Evolutionary conservation across 2,797 vertebrate genomes (phyloP).

Genomic region (Enteromius thamalakanensis): DNA sequence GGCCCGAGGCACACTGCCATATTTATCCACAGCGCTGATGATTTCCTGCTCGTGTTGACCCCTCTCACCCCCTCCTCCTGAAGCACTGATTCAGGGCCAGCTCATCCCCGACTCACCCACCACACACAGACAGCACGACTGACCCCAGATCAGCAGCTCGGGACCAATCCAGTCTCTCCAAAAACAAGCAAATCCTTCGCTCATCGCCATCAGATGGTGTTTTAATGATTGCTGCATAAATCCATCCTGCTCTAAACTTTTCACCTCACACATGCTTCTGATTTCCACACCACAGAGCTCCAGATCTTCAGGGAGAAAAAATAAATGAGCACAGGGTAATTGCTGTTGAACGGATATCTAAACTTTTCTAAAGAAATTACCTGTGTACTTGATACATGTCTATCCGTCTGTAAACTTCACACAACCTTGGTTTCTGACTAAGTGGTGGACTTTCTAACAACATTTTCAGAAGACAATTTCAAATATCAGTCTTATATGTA

Average conservation of each 20-base stretch:
- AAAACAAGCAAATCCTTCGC: constrained; percentile 49
- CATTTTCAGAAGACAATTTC: neutral
- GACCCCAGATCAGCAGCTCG: constrained; percentile 27
- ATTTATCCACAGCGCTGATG: constrained; percentile 54
- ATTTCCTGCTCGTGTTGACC: constrained; percentile 45
- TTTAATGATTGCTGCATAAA: constrained; percentile 61
- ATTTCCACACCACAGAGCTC: constrained; percentile 36
- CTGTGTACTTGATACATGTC: neutral
- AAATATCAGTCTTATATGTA: neutral
- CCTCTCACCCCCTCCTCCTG: neutral
- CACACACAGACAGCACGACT: neutral
- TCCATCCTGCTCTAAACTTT: constrained; percentile 51
- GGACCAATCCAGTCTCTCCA: constrained; percentile 7
- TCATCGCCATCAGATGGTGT: constrained; percentile 50
- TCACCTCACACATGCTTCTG: constrained; percentile 56
- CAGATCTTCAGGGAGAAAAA: constrained; percentile 8
- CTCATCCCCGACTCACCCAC: neutral
- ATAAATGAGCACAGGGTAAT: constrained; percentile 6
- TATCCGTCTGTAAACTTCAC: neutral
- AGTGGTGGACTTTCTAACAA: neutral
- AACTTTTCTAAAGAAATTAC: neutral
- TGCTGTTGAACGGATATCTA: neutral
- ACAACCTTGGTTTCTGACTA: neutral
- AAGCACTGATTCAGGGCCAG: constrained; percentile 20
- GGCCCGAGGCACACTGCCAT: constrained; percentile 43